Evolutionary conservation across 2,113 vertebrate genomes (phyloP), one percentile per base, ranked within the genome.

Genomic region (Nansenia antarctica): DNA sequence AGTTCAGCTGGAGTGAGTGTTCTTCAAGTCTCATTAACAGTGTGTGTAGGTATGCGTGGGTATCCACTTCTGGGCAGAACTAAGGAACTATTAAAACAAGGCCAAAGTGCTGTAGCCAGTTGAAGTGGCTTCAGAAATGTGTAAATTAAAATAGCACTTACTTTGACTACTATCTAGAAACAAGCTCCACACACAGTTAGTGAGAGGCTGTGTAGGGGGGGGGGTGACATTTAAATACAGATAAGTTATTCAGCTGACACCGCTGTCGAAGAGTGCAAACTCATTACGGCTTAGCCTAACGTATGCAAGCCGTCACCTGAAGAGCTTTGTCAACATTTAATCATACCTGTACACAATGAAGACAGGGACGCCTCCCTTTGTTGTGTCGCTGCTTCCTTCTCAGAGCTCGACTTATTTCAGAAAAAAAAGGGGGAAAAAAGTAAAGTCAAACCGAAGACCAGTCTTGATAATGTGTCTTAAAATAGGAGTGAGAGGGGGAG

Each of bases 61-160:
- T 22, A 79, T 26, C 64, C 70, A 72, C 63, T 63, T 66, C n/a
- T 67, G 60, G 34, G 63, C 47, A n/a, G n/a, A 67, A 29, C 29
- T 15, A 47, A 58, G 37, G 37, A 67, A 47, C 62, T 11, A 62
- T 53, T 57, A 31, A 45, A 83, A 74, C 62, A 79, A 78, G 79
- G 55, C 45, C 24, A 54, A 49, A 71, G 64, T n/a, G n/a, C n/a
- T n/a, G n/a, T 49, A 65, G 67, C 70, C 66, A 60, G 65, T 54
- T 9, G 45, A 20, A 68, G 29, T 76, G 53, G 76, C 52, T 49
- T 75, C 26, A 64, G 52, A 64, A 62, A 76, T 31, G 35, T 55
- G 35, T 72, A 74, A 12, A 75, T 78, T 70, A 67, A 18, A 65
- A 77, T 75, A 73, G 55, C 53, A 30, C 27, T 14, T 55, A 52